These are phyloP conservation scores for Eurosta solidaginis DNA, from an alignment of 1,140 invertebrate genomes.

Conservation along the genomic window DNA sequence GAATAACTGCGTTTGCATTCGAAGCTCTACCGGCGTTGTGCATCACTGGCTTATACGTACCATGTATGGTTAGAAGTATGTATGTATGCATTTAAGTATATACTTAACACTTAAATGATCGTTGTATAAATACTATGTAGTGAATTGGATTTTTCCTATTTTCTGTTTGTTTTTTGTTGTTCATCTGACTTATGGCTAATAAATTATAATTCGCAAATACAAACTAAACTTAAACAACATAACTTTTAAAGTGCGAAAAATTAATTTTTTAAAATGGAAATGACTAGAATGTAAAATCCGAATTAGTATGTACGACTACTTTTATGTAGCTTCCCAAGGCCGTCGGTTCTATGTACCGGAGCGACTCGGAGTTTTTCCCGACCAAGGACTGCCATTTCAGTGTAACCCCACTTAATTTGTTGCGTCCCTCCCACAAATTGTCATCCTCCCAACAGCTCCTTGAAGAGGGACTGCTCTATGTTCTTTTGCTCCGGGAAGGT, in stretches of 20 bases:
- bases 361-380: no score
- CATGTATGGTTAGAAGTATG: neutral
- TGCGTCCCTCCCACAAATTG: no score
- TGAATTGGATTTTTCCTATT: neutral
- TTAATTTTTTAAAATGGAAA: conserved; percentile 17
- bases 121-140: conserved; percentile 11
- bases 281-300: conserved; percentile 9
- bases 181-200: conserved; percentile 3
- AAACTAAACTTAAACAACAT: conserved; percentile 5
- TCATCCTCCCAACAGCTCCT: no score
- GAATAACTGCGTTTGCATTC: no score
- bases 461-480: no score
- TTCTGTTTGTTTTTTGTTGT: neutral
- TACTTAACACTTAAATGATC: neutral
- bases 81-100: neutral
- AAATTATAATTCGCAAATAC: conserved; percentile 12
- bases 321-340: no score
- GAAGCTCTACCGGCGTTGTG: no score
- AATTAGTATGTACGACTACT: neutral
- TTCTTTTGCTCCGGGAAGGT: no score
- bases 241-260: conserved; percentile 18
- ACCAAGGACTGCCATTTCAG: no score
- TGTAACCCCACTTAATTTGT: no score
- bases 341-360: no score
- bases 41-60: no score